These are phyloP conservation scores for Tachypleus tridentatus DNA, from an alignment of 1,140 invertebrate species.

Conservation along the genomic window DNA sequence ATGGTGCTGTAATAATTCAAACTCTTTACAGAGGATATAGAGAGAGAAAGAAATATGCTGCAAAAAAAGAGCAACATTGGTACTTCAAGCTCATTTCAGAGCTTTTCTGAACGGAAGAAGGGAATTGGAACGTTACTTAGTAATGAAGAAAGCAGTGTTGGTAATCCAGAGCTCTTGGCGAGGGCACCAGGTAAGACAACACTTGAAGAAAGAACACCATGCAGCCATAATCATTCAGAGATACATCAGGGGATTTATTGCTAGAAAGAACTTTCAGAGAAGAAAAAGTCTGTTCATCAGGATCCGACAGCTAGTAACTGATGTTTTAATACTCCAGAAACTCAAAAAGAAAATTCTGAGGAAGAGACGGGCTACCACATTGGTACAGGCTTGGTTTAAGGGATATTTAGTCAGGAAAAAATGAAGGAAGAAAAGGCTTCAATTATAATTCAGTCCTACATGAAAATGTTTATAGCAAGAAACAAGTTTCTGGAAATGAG, in stretches of 20 bases:
- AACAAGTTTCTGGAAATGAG: background rate
- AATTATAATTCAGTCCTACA: slow-evolving; percentile 6
- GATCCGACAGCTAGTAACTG: background rate
- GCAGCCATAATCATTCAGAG: slow-evolving; percentile 5
- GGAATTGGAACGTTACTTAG: background rate
- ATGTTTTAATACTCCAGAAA: background rate
- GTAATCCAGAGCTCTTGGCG: background rate
- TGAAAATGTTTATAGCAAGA: background rate
- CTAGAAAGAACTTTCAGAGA: slow-evolving; percentile 3
- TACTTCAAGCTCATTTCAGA: background rate
- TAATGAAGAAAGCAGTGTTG: background rate
- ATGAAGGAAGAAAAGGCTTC: background rate
- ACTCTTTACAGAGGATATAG: background rate
- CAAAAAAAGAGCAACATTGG: background rate
- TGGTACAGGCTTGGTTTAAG: background rate
- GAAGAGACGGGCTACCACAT: no score
- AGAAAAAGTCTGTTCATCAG: background rate
- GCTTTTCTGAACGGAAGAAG: no score
- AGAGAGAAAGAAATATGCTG: background rate
- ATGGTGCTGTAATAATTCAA: slow-evolving; percentile 6
- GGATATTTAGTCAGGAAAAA: background rate
- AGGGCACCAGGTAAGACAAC: background rate
- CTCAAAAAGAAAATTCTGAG: no score
- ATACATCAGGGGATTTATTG: slow-evolving; percentile 4
- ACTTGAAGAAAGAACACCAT: background rate